phyloP scores from a whole-genome alignment of 2,888 invertebrate genomes.

The Drosophila tanythrix region DNA sequence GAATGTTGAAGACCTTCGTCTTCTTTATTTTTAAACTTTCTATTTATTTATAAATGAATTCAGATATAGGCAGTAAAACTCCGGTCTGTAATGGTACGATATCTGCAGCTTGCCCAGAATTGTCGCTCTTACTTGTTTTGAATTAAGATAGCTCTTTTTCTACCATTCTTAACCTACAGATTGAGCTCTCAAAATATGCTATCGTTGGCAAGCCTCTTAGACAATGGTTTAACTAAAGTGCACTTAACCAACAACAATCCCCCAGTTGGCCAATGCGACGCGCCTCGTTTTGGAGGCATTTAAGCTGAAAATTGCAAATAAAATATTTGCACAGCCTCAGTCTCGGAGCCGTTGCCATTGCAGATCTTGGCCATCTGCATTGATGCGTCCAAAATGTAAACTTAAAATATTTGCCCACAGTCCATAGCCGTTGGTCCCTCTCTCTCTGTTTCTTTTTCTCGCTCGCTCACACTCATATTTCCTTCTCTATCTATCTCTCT shows the following conservation, averaged over 20 bases:
- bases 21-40: background rate
- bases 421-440: background rate
- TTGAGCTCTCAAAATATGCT: background rate
- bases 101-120: background rate
- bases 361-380: constrained; percentile 66
- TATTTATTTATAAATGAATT: background rate
- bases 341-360: constrained; percentile 36
- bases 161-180: background rate
- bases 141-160: background rate
- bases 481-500: background rate
- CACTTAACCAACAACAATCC: constrained; percentile 13
- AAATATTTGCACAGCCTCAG: constrained; percentile 77
- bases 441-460: background rate
- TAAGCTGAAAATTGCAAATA: constrained; percentile 81
- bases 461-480: background rate
- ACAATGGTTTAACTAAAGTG: constrained; percentile 29
- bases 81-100: background rate
- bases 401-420: constrained; percentile 59
- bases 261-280: constrained; percentile 26
- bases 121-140: background rate
- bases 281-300: constrained; percentile 60
- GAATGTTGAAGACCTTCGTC: background rate
- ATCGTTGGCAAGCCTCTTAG: background rate
- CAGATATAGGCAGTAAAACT: background rate
- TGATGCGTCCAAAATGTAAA: constrained; percentile 57